Percentiles rank a stretch among this genome's conserved stretches.
phyloP scores from a whole-genome alignment of 2,113 vertebrate species.

The Neotoma lepida region DNA sequence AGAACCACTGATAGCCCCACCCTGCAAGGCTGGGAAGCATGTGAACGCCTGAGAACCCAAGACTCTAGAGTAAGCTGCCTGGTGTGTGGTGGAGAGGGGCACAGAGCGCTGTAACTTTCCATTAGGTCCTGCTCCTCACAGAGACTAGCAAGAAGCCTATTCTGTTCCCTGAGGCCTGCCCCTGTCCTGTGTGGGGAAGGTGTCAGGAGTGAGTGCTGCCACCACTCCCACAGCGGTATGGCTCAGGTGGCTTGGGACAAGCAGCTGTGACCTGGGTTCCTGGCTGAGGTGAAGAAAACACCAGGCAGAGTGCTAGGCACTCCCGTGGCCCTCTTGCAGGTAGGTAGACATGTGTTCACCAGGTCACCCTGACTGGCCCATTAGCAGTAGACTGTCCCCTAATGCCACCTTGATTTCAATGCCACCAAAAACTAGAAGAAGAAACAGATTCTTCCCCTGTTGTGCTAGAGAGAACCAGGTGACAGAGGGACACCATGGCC shows the following conservation, averaged over 20 bases:
- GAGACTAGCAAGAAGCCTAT: neutral
- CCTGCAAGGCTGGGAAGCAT: neutral
- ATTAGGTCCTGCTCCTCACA: neutral
- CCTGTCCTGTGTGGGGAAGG: neutral
- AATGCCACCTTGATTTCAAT: neutral
- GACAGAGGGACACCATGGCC: neutral
- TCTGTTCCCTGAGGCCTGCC: neutral
- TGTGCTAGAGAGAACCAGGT: rapidly evolving
- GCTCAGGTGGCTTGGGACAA: neutral
- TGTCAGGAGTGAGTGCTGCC: neutral
- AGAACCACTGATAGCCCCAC: neutral
- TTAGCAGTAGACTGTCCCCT: neutral
- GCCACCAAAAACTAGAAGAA: neutral
- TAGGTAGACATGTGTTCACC: too few relatives aligned
- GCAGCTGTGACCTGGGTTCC: neutral
- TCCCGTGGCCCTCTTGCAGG: too few relatives aligned
- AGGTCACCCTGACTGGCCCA: neutral
- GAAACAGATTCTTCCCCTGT: neutral
- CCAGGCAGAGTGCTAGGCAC: neutral
- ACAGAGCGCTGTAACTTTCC: neutral
- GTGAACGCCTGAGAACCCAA: too few relatives aligned
- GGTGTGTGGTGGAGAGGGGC: neutral
- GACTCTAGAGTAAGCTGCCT: neutral
- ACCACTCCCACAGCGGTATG: rapidly evolving
- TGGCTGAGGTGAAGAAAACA: neutral